phyloP scores from a whole-genome alignment of 2,888 invertebrate species.

The Ariolimax columbianus region DNA sequence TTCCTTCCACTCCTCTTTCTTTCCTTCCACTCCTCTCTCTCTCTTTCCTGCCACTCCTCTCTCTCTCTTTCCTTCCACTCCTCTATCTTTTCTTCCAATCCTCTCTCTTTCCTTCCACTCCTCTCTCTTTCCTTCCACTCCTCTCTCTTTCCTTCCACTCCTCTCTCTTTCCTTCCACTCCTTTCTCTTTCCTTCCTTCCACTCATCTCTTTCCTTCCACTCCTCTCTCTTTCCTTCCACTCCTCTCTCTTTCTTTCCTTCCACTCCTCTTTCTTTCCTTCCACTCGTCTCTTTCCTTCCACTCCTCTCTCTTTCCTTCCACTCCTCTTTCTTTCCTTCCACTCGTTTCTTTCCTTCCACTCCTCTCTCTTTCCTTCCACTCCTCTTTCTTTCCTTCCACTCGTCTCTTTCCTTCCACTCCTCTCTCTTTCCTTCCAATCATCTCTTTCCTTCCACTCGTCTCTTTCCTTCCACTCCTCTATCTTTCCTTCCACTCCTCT shows the following conservation, averaged over 20 bases:
- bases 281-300: neutral
- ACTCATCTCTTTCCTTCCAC: neutral
- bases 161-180: neutral
- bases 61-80: neutral
- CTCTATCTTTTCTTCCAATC: neutral
- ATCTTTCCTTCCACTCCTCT: too few relatives aligned
- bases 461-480: too few relatives aligned
- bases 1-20: neutral
- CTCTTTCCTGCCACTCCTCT: neutral
- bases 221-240: too few relatives aligned
- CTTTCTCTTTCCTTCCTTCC: neutral
- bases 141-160: neutral
- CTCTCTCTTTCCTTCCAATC: too few relatives aligned
- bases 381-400: too few relatives aligned
- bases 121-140: neutral
- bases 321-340: too few relatives aligned
- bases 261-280: too few relatives aligned
- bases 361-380: neutral
- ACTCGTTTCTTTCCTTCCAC: too few relatives aligned
- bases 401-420: too few relatives aligned
- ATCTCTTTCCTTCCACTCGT: neutral
- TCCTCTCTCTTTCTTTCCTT: conserved; percentile 13
- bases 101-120: neutral
- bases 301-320: too few relatives aligned
- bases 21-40: neutral